Evolutionary conservation across 92 coral and sea anemone species (phyloP), one percentile per base, ranked within the genome.

Genomic region (Heliopora coerulea): DNA sequence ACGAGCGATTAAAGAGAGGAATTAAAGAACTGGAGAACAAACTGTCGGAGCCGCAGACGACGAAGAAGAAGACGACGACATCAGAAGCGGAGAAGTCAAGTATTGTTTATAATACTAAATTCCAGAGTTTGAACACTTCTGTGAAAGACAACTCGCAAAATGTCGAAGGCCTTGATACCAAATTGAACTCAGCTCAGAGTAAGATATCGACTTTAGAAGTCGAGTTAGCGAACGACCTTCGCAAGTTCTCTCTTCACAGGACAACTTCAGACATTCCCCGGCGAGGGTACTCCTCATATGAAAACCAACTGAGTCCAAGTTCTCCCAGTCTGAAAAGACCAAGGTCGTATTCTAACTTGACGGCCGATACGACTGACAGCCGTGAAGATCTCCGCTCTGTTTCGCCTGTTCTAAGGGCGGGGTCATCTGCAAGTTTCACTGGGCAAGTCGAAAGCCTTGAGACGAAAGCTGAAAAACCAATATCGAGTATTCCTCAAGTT

Each of bases 161-260:
- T 40, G 58, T 70, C 44, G 77, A 70, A 25, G 77, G 77, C 9
- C 77, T 70, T 18, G 77, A 70, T 25, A 70, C 48, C 14, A 70
- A 70, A 34, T 41, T 70, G 27, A 70, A 70, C 63, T 58, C 39
- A n/a, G 77, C 77, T 10, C 77, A 70, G 24, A 70, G 31, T 49
- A 70, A 70, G 62, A 70, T 70, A 2, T 70, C 77, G 24, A 70
- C 77, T 1, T 34, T 70, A 19, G 77, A 70, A 19, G 77, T 70
- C 18, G 77, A 50, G 15, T 58, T 70, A 7, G 77, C 77, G 0
- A 70, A 70, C 18, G 77, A 70, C 54, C 77, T 70, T 70, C 77
- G 77, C 23, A 70, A 35, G 46, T 52, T 70, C 26, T 70, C 77
- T 33, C 32, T 70, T 2, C 62, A 35, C 0, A 54, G 77, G 34